These are phyloP conservation scores for Xanthorhoe spadicearia DNA, from an alignment of 2,888 invertebrate species.

Conservation along the genomic window DNA sequence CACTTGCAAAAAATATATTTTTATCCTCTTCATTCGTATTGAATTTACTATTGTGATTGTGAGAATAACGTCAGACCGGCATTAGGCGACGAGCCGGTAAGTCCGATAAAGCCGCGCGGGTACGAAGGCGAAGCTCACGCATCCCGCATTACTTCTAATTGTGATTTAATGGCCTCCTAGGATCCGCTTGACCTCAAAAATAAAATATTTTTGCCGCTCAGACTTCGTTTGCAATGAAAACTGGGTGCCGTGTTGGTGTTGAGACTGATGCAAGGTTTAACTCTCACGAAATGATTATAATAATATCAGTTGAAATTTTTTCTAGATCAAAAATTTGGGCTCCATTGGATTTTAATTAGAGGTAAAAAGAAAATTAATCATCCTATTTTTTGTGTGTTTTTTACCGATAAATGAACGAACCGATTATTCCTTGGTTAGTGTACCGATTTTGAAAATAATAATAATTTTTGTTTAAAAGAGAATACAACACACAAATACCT, in stretches of 20 bases:
- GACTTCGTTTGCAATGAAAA: conserved; percentile 10
- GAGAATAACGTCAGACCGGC: conserved; percentile 58
- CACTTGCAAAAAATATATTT: background rate
- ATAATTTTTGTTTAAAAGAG: too few relatives aligned
- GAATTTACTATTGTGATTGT: conserved; percentile 20
- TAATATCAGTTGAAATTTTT: too few relatives aligned
- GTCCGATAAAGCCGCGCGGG: conserved; percentile 73
- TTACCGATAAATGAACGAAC: too few relatives aligned
- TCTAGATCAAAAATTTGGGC: too few relatives aligned
- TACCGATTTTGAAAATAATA: too few relatives aligned
- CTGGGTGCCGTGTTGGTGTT: background rate
- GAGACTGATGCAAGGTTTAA: too few relatives aligned
- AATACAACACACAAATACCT: too few relatives aligned
- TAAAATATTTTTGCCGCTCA: conserved; percentile 58
- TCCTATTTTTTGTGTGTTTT: too few relatives aligned
- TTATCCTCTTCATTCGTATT: conserved; percentile 11
- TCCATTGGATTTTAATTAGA: too few relatives aligned
- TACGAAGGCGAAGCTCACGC: conserved; percentile 65
- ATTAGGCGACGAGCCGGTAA: conserved; percentile 75
- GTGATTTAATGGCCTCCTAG: conserved; percentile 80
- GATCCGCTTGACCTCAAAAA: conserved; percentile 74
- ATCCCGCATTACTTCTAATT: conserved; percentile 83
- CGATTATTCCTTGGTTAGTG: too few relatives aligned
- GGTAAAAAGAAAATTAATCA: too few relatives aligned
- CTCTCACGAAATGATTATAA: too few relatives aligned